phyloP scores from a whole-genome alignment of 2,888 invertebrate genomes.

The Gonocerus acuteangulatus region DNA sequence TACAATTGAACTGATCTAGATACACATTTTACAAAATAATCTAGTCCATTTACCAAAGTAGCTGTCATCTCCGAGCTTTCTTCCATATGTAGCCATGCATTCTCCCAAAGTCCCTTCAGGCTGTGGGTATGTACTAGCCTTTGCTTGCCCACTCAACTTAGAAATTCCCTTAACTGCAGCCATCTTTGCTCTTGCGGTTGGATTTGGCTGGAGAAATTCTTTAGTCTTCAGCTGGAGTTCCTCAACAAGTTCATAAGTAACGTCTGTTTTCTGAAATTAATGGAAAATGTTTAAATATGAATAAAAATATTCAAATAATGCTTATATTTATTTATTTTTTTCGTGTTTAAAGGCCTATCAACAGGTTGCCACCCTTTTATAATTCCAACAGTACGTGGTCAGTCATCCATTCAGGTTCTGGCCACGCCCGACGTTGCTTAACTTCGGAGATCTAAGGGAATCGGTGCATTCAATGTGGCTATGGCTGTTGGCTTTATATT shows the following conservation, averaged over 20 bases:
- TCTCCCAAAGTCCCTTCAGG: conserved; percentile 96
- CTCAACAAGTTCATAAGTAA: conserved; percentile 92
- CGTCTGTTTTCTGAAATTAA: conserved; percentile 83
- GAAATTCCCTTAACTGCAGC: conserved; percentile 91
- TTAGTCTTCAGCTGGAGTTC: conserved; percentile 94
- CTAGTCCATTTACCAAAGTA: conserved; percentile 84
- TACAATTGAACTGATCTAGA: too few relatives aligned
- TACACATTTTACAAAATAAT: too few relatives aligned
- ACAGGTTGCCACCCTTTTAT: too few relatives aligned
- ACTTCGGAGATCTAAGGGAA: too few relatives aligned
- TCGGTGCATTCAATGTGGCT: too few relatives aligned
- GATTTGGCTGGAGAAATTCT: conserved; percentile 98
- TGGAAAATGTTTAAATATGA: not conserved
- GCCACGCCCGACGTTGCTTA: too few relatives aligned
- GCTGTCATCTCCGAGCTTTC: conserved; percentile 90
- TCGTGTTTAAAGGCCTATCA: too few relatives aligned
- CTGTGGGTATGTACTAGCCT: conserved; percentile 95
- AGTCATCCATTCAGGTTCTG: too few relatives aligned
- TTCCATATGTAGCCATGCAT: conserved; percentile 90
- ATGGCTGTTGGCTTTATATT: not conserved
- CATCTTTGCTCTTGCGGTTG: conserved; percentile 90
- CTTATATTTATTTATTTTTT: too few relatives aligned
- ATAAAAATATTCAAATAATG: not conserved
- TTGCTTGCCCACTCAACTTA: conserved; percentile 92
- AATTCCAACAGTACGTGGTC: too few relatives aligned